These are phyloP conservation scores for Pocillopora verrucosa DNA, from an alignment of 64 coral and sea anemone species.

Conservation along the genomic window DNA sequence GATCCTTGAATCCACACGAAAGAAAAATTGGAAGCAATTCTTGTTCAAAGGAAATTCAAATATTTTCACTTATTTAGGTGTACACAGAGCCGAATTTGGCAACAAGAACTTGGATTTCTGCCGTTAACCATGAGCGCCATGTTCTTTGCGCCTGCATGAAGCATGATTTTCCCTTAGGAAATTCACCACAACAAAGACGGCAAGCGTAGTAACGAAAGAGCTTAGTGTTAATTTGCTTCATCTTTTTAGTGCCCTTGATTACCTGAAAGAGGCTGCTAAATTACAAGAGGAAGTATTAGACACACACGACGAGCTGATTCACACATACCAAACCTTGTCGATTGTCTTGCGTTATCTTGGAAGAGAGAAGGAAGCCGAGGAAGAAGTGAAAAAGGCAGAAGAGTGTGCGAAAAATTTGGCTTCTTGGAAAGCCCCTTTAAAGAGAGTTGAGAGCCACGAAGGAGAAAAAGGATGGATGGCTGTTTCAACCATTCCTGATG, in stretches of 20 bases:
- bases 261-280: background rate
- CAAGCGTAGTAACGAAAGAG: no score
- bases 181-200: background rate
- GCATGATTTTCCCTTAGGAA: no score
- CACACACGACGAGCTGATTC: conserved; percentile 13
- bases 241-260: background rate
- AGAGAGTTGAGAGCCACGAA: background rate
- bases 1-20: no score
- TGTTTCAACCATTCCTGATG: no score
- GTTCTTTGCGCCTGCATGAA: no score
- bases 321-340: background rate
- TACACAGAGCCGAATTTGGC: no score
- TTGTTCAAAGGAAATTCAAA: no score
- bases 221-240: background rate
- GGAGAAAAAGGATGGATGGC: background rate
- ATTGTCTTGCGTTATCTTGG: background rate
- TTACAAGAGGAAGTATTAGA: conserved; percentile 19
- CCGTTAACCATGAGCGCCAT: no score
- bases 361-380: background rate
- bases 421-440: background rate
- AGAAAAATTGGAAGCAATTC: no score
- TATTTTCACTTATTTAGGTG: no score
- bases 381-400: background rate
- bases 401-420: background rate
- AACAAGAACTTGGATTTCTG: no score